A percentile compares a stretch with the other conserved stretches of the same genome.
Conservation (phyloP, 2,888 invertebrate genomes). For the Tachina grossa region DNA sequence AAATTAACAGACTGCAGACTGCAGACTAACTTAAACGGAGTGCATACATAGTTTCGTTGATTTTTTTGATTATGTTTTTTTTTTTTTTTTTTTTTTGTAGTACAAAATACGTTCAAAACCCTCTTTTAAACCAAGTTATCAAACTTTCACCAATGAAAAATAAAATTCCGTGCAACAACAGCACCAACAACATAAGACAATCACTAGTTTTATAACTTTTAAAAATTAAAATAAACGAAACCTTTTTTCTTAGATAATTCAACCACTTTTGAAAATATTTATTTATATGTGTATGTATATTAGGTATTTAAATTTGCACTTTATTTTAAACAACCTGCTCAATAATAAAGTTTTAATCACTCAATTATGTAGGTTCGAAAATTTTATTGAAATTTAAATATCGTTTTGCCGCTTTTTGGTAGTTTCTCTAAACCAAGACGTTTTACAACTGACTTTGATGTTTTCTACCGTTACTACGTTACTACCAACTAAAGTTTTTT, state of each 20-base stretch:
- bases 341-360: constrained; percentile 27
- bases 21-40: constrained; percentile 17
- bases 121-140: constrained; percentile 63
- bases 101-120: constrained; percentile 30
- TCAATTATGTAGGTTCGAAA: constrained; percentile 15
- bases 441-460: constrained; percentile 70
- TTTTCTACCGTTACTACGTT: constrained; percentile 68
- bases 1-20: not conserved
- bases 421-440: constrained; percentile 68
- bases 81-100: not conserved
- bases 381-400: constrained; percentile 31
- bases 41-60: constrained; percentile 46
- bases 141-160: constrained; percentile 65
- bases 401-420: constrained; percentile 57
- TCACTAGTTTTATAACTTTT: constrained; percentile 5
- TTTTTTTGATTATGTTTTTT: constrained; percentile 11
- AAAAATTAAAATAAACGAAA: not conserved
- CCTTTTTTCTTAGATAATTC: not conserved
- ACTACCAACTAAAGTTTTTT: constrained; percentile 59
- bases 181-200: constrained; percentile 15
- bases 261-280: not conserved
- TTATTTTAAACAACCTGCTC: not conserved
- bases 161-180: constrained; percentile 22
- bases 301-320: no score
- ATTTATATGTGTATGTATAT: not conserved